These are phyloP conservation scores for Staurois parvus DNA, from an alignment of 2,797 vertebrate genomes.

Conservation along the genomic window DNA sequence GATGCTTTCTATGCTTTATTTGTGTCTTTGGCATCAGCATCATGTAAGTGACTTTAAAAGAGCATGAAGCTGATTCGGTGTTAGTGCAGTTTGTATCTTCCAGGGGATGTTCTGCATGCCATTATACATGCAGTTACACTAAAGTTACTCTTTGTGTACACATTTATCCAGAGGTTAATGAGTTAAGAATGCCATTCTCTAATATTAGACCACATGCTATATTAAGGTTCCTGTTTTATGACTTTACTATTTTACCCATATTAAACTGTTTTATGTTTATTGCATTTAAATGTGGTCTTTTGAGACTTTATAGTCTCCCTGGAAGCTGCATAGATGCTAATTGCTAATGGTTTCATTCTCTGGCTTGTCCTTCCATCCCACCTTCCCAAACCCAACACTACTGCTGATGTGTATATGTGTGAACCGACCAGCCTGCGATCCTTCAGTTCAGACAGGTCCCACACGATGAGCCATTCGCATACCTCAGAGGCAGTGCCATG, in stretches of 20 bases:
- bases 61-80: constrained; percentile 7
- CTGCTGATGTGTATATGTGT: constrained; percentile 68
- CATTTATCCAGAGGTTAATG: not conserved
- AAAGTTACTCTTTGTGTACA: not conserved
- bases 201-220: not conserved
- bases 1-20: constrained; percentile 24
- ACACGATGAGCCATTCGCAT: constrained; percentile 90
- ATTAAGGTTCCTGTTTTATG: not conserved
- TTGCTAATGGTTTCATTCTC: constrained; percentile 77
- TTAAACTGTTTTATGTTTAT: not conserved
- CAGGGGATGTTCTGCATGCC: constrained; percentile 68
- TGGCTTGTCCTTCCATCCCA: constrained; percentile 72
- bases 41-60: not conserved
- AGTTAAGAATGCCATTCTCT: not conserved
- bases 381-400: constrained; percentile 71
- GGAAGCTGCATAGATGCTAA: constrained; percentile 80
- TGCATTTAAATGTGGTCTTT: constrained; percentile 25
- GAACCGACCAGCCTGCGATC: constrained; percentile 79
- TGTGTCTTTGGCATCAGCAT: not conserved
- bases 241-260: not conserved
- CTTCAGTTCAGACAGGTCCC: constrained; percentile 94
- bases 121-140: not conserved
- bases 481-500: constrained; percentile 86
- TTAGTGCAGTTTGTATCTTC: constrained; percentile 72
- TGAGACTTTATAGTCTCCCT: constrained; percentile 65